Conservation (phyloP, 2,888 invertebrate species). For the Conus canariensis region DNA sequence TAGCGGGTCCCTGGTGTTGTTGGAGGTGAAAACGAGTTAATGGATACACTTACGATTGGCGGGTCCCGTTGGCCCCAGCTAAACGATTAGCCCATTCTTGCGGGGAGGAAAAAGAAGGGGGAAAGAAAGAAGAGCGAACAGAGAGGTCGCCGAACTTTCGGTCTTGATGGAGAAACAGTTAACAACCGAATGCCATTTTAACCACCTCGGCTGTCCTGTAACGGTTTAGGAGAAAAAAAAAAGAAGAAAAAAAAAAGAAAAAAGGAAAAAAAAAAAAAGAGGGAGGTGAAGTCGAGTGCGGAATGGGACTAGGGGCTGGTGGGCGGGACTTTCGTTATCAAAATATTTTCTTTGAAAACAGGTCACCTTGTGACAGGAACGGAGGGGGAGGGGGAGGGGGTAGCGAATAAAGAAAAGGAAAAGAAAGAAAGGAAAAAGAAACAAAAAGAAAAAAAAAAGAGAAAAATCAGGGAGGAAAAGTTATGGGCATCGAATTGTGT, state of each 20-base stretch:
- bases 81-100: slow-evolving; percentile 5
- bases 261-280: neutral
- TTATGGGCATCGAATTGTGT: neutral
- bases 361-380: no score
- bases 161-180: slow-evolving; percentile 15
- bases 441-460: neutral
- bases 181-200: slow-evolving; percentile 11
- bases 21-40: slow-evolving; percentile 24
- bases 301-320: no score
- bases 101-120: neutral
- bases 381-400: no score
- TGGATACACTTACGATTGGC: slow-evolving; percentile 28
- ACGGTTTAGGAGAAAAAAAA: neutral
- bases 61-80: neutral
- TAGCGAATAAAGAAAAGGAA: neutral
- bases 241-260: neutral
- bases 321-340: no score
- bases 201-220: neutral
- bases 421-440: no score
- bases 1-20: slow-evolving; percentile 22
- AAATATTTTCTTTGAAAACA: no score
- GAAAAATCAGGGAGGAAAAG: neutral
- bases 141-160: slow-evolving; percentile 16
- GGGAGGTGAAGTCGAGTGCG: no score
- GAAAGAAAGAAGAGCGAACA: neutral